Base-by-base conservation (phyloP, 2,113 vertebrate genomes). In the Polypterus senegalus region DNA sequence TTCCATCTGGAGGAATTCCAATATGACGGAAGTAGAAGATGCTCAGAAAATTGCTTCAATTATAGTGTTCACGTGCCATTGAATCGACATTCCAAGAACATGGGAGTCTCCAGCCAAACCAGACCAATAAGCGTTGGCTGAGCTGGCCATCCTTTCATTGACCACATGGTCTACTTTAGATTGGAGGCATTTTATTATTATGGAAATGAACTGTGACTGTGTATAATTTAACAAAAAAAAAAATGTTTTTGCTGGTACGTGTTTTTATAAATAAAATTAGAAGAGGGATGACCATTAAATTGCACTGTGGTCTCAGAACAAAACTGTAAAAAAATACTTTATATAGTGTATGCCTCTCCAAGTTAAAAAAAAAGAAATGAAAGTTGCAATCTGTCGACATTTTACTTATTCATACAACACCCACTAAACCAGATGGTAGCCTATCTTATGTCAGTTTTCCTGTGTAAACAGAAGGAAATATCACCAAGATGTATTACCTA, bases 71-170 rank as follows among this genome's bases (percentile, higher is more conserved):
- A 86, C 71, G 77, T 90, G 88, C 85, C 84, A 84, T 85, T 84
- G 81, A 79, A 80, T 77, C 82, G 80, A 74, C 72, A 69, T 78
- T 94, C 81, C 87, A 91, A 89, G 79, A 90, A 87, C 86, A 89
- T 87, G 88, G 76, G 80, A 83, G 79, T 61, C 79, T n/a, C 71
- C 72, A 78, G 89, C 90, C 90, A 92, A 90, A 85, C 81, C 83
- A 87, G 89, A 89, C 81, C 90, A 86, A 84, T 83, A 79, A 82
- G 88, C 90, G 87, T 81, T 88, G 87, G 88, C 83, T 78, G 84
- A 86, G 84, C 87, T 86, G 79, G 83, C 83, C 82, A 86, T 88
- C 83, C 84, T 89, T 90, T 88, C 87, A 83, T 76, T 67, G 77
- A 89, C 87, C 91, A 81, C 88, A 88, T 91, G 89, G 78, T 89